These are phyloP conservation scores for Mesocentrotus franciscanus DNA, from an alignment of 53 echinoderm and acorn worm species.

Conservation along the genomic window DNA sequence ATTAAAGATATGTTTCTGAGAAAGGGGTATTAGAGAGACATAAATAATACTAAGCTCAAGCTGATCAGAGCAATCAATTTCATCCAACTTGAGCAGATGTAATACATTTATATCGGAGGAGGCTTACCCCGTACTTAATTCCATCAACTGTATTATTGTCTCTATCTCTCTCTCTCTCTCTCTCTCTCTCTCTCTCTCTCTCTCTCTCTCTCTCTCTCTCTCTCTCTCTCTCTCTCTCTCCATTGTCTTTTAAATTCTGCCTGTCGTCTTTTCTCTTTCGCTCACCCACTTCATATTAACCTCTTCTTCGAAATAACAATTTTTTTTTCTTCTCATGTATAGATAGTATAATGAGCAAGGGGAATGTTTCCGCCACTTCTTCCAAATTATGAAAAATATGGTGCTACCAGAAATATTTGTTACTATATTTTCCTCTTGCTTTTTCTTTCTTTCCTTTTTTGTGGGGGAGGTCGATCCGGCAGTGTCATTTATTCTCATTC, in stretches of 20 bases:
- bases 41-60: neutral
- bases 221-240: neutral
- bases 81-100: neutral
- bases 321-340: no score
- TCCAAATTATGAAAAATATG: no score
- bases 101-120: neutral
- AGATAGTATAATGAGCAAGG: no score
- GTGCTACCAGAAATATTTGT: no score
- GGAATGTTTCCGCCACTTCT: no score
- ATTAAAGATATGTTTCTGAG: neutral
- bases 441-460: neutral
- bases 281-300: neutral
- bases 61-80: neutral
- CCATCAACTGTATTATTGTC: neutral
- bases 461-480: no score
- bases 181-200: neutral
- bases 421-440: neutral
- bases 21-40: neutral
- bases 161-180: neutral
- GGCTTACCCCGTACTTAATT: neutral
- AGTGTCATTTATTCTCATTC: no score
- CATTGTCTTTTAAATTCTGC: neutral
- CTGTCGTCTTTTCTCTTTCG: neutral
- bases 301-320: neutral
- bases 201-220: neutral